A percentile compares a stretch with the other conserved stretches of the same genome.
These are phyloP conservation scores for Synaphobranchus kaupii DNA, from an alignment of 2,797 vertebrate species.

Conservation along the genomic window DNA sequence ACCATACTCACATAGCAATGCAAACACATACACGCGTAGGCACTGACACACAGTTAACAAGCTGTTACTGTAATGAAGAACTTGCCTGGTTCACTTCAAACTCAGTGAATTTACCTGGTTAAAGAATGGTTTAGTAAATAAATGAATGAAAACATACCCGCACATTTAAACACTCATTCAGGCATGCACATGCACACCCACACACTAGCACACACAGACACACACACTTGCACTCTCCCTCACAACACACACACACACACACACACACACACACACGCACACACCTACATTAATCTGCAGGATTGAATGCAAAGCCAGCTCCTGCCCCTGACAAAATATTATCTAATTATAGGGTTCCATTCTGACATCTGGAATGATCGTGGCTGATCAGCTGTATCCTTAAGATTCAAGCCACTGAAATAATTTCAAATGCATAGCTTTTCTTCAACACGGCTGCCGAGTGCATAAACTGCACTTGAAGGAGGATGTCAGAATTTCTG, in stretches of 20 bases:
- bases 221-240: background rate
- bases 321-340: background rate
- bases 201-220: background rate
- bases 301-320: background rate
- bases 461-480: conserved; percentile 4
- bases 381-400: conserved; percentile 43
- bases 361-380: background rate
- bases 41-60: background rate
- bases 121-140: background rate
- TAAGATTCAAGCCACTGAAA: conserved; percentile 52
- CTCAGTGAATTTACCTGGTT: background rate
- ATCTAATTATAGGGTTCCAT: conserved; percentile 15
- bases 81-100: too few species aligned
- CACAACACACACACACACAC: background rate
- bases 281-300: conserved; percentile 14
- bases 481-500: conserved; percentile 12
- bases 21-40: background rate
- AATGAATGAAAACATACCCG: background rate
- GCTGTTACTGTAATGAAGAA: background rate
- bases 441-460: conserved; percentile 40
- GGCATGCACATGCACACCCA: background rate
- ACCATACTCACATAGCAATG: background rate
- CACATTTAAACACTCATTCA: background rate
- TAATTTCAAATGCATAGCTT: conserved; percentile 61
- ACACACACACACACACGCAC: conserved; percentile 1